These are phyloP conservation scores for Athripsodes cinereus DNA, from an alignment of 2,888 invertebrate genomes.

Conservation along the genomic window DNA sequence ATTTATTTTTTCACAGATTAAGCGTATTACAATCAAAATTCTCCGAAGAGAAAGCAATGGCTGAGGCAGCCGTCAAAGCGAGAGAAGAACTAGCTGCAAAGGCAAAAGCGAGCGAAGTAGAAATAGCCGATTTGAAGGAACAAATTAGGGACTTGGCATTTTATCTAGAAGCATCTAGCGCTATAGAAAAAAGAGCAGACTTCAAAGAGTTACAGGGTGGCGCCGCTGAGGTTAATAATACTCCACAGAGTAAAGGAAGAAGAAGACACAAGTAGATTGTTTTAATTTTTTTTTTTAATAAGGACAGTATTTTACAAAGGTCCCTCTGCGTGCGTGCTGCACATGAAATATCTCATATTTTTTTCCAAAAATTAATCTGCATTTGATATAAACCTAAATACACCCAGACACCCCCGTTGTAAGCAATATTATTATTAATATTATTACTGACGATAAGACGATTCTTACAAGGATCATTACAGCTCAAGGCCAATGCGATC, in stretches of 20 bases:
- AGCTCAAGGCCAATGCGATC: too few species aligned
- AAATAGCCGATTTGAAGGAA: constrained; percentile 81
- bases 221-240: not conserved
- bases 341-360: too few species aligned
- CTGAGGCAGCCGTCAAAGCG: constrained; percentile 43
- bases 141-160: constrained; percentile 97
- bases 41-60: constrained; percentile 79
- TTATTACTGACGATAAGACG: too few species aligned
- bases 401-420: too few species aligned
- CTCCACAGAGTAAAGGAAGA: constrained; percentile 3
- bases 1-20: constrained; percentile 43
- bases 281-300: not conserved
- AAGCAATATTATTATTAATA: too few species aligned
- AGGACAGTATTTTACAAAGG: too few species aligned
- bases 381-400: too few species aligned
- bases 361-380: too few species aligned
- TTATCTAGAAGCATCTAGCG: constrained; percentile 79
- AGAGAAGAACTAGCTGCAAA: constrained; percentile 37
- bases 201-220: constrained; percentile 30
- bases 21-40: constrained; percentile 63
- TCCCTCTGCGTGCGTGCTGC: too few species aligned
- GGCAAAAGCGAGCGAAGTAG: constrained; percentile 41
- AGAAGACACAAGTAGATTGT: constrained; percentile 1
- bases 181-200: constrained; percentile 36
- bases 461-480: too few species aligned